Percentiles rank a stretch among this genome's conserved stretches.
Conservation (phyloP, 2,797 vertebrate species). For the Balearica regulorum region DNA sequence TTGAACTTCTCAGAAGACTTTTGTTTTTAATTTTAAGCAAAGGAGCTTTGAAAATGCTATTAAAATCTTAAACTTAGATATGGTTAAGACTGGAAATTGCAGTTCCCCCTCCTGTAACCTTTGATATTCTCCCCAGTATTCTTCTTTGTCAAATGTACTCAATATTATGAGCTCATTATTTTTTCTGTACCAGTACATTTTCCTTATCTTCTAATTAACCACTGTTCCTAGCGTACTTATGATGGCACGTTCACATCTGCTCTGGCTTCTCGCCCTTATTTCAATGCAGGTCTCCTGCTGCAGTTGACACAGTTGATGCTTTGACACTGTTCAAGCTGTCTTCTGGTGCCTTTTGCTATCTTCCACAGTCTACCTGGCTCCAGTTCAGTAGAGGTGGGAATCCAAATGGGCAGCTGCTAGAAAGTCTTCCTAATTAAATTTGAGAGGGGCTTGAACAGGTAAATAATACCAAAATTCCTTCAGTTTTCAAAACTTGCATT, state of each 20-base stretch:
- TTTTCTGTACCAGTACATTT: constrained; percentile 50
- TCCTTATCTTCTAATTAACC: constrained; percentile 60
- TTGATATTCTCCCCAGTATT: not conserved
- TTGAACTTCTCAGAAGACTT: not conserved
- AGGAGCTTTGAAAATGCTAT: constrained; percentile 1
- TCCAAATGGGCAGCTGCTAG: not conserved
- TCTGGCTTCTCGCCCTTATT: not conserved
- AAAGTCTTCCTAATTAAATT: not conserved
- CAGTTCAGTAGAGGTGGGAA: not conserved
- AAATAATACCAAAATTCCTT: not conserved
- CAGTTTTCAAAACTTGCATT: not conserved
- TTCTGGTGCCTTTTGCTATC: not conserved
- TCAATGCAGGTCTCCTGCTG: not conserved
- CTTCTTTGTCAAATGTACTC: constrained; percentile 16
- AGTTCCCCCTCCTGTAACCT: constrained; percentile 16
- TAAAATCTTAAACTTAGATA: constrained; percentile 10
- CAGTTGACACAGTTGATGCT: not conserved
- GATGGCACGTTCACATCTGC: not conserved
- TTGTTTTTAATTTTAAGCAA: not conserved
- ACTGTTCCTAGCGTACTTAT: constrained; percentile 27
- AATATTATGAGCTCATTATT: constrained; percentile 57
- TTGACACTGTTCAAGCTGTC: not conserved
- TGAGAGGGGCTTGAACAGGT: not conserved
- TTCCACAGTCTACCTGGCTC: not conserved
- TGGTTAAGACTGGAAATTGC: constrained; percentile 5